Base-by-base conservation (phyloP, 2,888 invertebrate species). In the Tinea semifulvella region DNA sequence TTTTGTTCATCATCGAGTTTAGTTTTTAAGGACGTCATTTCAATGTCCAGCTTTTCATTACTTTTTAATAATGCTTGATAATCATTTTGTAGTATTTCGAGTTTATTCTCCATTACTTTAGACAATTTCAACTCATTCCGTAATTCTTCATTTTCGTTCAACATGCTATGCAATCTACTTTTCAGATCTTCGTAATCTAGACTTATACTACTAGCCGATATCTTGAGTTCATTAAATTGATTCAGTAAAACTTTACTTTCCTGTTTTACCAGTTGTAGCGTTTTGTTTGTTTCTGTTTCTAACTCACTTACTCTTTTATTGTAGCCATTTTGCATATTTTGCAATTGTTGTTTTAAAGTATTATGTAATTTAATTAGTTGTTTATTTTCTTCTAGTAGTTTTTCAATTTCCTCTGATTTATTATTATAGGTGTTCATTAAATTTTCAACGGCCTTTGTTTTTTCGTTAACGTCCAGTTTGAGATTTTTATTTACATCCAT, bases 381-480 rank as follows among this genome's bases (percentile, higher is more conserved):
- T 45, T 74, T 68, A 19, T 65, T 47, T 46, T 68, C 57, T 38
- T 62, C 51, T 43, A 55, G 55, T 43, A 77, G 51, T 40, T 52
- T 57, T 45, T 63, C 56, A 2, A 72, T 57, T 60, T 74, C 65
- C 50, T 57, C 52, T 1, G 72, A 70, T 54, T 73, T 73, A 45
- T 54, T 61, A 36, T 58, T 54, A 7, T 70, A 55, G 3, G 68
- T 52, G 38, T 54, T 55, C 10, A 60, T 56, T 38, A 71, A 57
- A 51, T 72, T 70, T 20, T 63, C 62, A 4, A 70, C 53, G 1
- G 66, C 70, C 14, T 43, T 53, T 2, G 58, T 49, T 56, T 72
- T 72, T 44, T 65, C 61, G 46, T 58, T 51, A 3, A 66, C 42
- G 20, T 67, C 62, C 50, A 58, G 51, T 3, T 53, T 47, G 26